phyloP scores from a whole-genome alignment of 1,140 invertebrate species.

The Phymastichus coffea region DNA sequence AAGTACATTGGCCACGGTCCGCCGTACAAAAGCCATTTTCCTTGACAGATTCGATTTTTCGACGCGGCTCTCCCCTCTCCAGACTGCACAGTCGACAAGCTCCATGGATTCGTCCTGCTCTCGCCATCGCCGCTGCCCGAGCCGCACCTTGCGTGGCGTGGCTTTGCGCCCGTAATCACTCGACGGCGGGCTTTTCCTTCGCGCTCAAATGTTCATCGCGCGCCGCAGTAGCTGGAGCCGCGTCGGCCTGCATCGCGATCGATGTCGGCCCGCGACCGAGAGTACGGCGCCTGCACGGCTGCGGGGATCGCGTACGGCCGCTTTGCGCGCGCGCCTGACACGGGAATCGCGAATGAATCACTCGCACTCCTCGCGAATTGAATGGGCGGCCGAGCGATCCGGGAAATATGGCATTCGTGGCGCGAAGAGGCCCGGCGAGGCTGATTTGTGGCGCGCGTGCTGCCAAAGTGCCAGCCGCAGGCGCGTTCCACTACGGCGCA shows the following conservation, averaged over 20 bases:
- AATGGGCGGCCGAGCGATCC: neutral
- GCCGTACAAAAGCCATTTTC: neutral
- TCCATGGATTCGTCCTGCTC: neutral
- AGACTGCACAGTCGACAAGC: neutral
- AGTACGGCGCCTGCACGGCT: no score
- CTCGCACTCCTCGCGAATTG: conserved; percentile 1
- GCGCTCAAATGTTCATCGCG: neutral
- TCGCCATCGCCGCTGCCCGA: neutral
- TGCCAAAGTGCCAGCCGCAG: no score
- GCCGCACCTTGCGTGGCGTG: no score
- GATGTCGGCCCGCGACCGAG: neutral
- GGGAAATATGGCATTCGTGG: no score
- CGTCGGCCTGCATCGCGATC: neutral
- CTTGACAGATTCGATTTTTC: neutral
- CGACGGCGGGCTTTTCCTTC: neutral
- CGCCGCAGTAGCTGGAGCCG: no score
- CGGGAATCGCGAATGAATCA: conserved; percentile 18
- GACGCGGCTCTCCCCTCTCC: neutral
- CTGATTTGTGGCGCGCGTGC: no score
- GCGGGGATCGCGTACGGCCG: no score
- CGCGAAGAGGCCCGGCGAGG: no score
- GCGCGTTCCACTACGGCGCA: no score
- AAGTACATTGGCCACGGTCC: no score
- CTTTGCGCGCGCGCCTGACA: neutral
- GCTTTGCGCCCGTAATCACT: neutral